These are phyloP conservation scores for Andrena cerasifolii DNA, from an alignment of 1,140 invertebrate genomes.

Conservation along the genomic window DNA sequence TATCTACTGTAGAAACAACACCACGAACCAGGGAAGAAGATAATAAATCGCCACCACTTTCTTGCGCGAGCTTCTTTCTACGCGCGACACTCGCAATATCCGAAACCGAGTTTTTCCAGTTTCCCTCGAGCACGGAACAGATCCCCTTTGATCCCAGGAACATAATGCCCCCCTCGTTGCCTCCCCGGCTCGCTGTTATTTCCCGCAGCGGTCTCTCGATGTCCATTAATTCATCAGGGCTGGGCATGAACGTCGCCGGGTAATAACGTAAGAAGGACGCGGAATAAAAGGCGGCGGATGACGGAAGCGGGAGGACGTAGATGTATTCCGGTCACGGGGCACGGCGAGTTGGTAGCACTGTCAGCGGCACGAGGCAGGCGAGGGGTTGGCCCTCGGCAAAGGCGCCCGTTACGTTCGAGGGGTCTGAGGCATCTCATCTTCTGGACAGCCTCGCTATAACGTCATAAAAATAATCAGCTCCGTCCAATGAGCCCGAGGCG, in stretches of 20 bases:
- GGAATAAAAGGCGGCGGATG: constrained; percentile 68
- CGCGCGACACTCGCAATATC: neutral
- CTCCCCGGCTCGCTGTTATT: too few relatives aligned
- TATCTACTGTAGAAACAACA: too few relatives aligned
- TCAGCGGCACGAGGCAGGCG: constrained; percentile 54
- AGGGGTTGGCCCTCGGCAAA: constrained; percentile 50
- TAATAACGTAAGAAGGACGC: constrained; percentile 65
- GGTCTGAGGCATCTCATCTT: constrained; percentile 76
- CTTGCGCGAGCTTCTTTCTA: neutral
- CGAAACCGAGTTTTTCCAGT: constrained; percentile 24
- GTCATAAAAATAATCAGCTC: constrained; percentile 81
- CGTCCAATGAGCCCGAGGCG: constrained; percentile 75
- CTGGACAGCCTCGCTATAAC: constrained; percentile 75
- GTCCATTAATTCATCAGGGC: constrained; percentile 69
- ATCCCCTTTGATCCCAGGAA: constrained; percentile 30
- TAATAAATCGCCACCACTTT: neutral
- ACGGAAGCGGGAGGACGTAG: constrained; percentile 42
- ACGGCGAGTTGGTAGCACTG: constrained; percentile 53
- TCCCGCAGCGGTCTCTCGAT: too few relatives aligned
- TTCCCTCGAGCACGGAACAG: neutral
- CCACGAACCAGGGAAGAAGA: too few relatives aligned
- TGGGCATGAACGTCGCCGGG: constrained; percentile 47
- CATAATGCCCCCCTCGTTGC: constrained; percentile 3
- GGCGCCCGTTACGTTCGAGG: constrained; percentile 48
- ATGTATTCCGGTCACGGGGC: constrained; percentile 80